Base-by-base conservation (phyloP, 2,113 vertebrate genomes). In the Mobula hypostoma region DNA sequence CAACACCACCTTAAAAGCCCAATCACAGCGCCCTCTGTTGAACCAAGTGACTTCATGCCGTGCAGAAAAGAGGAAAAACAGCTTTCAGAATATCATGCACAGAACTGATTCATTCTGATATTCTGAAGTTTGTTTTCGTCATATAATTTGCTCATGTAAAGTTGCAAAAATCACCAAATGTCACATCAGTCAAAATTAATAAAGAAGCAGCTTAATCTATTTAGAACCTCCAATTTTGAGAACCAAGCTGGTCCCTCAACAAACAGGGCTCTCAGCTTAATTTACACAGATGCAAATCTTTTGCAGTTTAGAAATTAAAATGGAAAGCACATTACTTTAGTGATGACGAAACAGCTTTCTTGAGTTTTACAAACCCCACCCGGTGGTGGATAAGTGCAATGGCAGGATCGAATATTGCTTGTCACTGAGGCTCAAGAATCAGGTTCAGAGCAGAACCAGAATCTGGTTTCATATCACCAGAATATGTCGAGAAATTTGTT, bases 1-100 rank as follows among this genome's bases (percentile, higher is more conserved):
- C 32, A 17, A 24, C 19, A 4, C 2, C 6, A 36, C 0, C 21
- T 74, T 70, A 27, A 72, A 93, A 72, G 11, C 7, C 9, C 17
- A 70, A 32, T 40, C 7, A 93, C 91, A 93, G 66, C 68, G 19
- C 68, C 91, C 91, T 93, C 91, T 93, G 91, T 70, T 93, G 68
- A 27, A 48, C 7, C 66, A 93, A 74, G 7, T 92, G 66, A 8
- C n/a, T 32, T 70, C 70, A 15, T 5, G 15, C 70, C 7, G 15
- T 15, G 19, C 83, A 61, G 12, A 56, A 1, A 83, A 2, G 4
- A 14, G n/a, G 3, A n/a, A n/a, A 15, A 15, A 63, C 7, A n/a
- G 14, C n/a, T 63, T 88, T 12, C 27, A 88, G 27, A n/a, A 88
- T n/a, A 14, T 27, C 29, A 87, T 11, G 14, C 9, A 21, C 7